These are phyloP conservation scores for Acanthosepion esculentum DNA, from an alignment of 2,888 invertebrate species.

Conservation along the genomic window DNA sequence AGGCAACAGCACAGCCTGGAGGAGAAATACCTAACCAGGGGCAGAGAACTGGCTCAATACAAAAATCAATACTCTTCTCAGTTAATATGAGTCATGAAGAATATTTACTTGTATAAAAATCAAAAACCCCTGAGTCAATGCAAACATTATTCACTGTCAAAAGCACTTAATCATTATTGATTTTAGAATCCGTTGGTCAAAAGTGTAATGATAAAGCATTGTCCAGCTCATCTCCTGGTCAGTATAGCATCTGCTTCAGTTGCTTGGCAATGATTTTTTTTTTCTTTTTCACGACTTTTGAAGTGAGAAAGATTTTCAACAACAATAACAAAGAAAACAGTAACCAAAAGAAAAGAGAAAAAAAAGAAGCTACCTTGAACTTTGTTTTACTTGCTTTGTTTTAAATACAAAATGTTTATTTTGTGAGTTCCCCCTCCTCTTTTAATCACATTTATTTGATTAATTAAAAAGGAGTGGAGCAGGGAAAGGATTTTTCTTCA, in stretches of 20 bases:
- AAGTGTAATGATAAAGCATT: neutral
- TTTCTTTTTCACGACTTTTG: neutral
- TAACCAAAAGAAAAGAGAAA: too few species aligned
- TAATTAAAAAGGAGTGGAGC: too few species aligned
- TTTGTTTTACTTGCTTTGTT: too few species aligned
- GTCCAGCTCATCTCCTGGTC: neutral
- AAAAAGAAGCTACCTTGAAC: too few species aligned
- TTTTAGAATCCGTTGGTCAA: neutral
- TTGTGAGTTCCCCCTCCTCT: too few species aligned
- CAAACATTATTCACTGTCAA: slow-evolving; percentile 12
- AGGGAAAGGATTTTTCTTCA: too few species aligned
- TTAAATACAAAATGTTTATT: too few species aligned
- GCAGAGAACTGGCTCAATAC: neutral
- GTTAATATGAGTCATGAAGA: neutral
- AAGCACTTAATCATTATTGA: slow-evolving; percentile 22
- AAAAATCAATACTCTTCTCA: neutral
- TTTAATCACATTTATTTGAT: too few species aligned
- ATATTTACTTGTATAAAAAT: slow-evolving; percentile 25
- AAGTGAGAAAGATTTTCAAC: too few species aligned
- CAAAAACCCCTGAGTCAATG: neutral
- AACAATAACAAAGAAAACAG: too few species aligned
- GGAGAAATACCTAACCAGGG: neutral
- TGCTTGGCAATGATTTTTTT: neutral
- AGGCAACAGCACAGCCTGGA: neutral
- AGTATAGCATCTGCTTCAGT: neutral